A percentile compares a stretch with the other conserved stretches of the same genome.
Conservation (phyloP, 2,797 vertebrate genomes). For the Lemur catta region DNA sequence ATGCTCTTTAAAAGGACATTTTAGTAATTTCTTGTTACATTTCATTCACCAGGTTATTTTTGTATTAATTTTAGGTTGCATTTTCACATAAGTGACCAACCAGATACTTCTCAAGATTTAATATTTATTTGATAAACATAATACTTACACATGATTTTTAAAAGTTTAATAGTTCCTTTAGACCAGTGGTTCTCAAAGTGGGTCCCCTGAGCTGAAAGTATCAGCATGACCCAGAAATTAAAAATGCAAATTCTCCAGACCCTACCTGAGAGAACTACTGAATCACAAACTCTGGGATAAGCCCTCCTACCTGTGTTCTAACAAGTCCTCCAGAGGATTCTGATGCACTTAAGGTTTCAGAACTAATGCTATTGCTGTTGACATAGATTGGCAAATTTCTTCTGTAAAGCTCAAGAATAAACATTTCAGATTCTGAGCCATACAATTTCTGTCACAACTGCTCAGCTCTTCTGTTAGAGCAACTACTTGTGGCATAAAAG, state of each 20-base stretch:
- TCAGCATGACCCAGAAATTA: not conserved
- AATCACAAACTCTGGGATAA: not conserved
- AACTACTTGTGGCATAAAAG: not conserved
- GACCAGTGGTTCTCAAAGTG: not conserved
- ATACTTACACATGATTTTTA: not conserved
- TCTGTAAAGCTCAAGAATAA: not conserved
- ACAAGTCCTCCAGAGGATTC: not conserved
- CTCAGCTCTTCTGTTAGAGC: not conserved
- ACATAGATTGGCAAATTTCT: not conserved
- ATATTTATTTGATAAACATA: not conserved
- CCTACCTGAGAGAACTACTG: accelerated
- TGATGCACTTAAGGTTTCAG: not conserved
- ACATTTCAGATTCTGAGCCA: not conserved
- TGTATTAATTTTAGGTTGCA: not conserved
- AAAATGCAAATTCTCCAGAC: not conserved
- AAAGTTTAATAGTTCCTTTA: not conserved
- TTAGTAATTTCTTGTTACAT: not conserved
- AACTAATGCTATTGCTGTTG: not conserved
- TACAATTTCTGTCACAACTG: not conserved
- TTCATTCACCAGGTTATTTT: not conserved
- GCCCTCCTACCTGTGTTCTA: not conserved
- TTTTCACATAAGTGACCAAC: not conserved
- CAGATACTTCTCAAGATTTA: not conserved
- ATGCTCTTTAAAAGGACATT: not conserved
- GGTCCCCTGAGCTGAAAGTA: not conserved